Conservation (phyloP, 1,140 invertebrate genomes). For the Stegodyphus mimosarum region DNA sequence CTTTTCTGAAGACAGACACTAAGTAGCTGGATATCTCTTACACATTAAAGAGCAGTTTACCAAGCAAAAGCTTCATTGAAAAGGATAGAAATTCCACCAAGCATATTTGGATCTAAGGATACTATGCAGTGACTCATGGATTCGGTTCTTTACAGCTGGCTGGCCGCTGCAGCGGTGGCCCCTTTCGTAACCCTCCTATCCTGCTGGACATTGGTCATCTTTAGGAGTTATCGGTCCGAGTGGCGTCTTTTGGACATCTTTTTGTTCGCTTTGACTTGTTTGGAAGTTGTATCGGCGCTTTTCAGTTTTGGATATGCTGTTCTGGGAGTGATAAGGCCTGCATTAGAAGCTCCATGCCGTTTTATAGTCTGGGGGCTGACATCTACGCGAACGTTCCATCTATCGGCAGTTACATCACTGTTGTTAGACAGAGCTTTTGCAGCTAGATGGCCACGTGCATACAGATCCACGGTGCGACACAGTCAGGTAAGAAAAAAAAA, state of each 20-base stretch:
- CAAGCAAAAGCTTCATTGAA: too few relatives aligned
- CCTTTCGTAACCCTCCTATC: conserved; percentile 62
- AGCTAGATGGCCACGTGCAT: conserved; percentile 68
- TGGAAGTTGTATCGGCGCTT: conserved; percentile 70
- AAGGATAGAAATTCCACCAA: too few relatives aligned
- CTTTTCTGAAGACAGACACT: too few relatives aligned
- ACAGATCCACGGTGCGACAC: conserved; percentile 69
- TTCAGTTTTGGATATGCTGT: conserved; percentile 70
- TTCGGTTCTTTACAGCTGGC: conserved; percentile 61
- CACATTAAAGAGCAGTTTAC: too few relatives aligned
- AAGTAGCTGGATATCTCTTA: too few relatives aligned
- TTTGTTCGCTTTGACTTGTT: conserved; percentile 70
- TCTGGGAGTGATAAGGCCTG: conserved; percentile 70
- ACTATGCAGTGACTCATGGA: conserved; percentile 17
- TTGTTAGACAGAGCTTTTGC: conserved; percentile 70
- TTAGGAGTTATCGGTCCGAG: conserved; percentile 71
- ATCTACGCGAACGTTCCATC: conserved; percentile 71
- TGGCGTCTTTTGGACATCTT: conserved; percentile 73
- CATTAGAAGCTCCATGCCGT: conserved; percentile 66
- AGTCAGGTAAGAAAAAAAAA: conserved; percentile 66
- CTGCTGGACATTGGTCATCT: conserved; percentile 65
- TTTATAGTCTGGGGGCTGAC: conserved; percentile 71
- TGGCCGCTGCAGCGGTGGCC: conserved; percentile 61
- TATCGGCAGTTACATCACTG: conserved; percentile 71
- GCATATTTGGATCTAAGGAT: too few relatives aligned